Conservation (phyloP, 2,797 vertebrate genomes). For the Scyliorhinus canicula region DNA sequence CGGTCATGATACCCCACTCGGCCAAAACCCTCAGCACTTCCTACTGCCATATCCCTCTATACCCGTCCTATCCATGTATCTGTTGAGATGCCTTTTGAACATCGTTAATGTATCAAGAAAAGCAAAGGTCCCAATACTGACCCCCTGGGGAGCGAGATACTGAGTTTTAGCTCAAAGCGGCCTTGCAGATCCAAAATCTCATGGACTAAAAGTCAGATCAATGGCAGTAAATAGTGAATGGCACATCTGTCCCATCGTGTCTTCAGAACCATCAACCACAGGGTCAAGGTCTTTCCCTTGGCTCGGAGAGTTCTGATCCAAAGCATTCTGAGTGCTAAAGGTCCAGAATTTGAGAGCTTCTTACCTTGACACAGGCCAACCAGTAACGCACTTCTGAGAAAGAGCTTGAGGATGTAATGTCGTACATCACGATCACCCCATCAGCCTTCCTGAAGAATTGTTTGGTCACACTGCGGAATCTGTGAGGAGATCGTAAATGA, state of each 20-base stretch:
- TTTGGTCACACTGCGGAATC: slow-evolving; percentile 82
- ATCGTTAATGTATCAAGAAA: too few species aligned
- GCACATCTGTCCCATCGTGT: too few species aligned
- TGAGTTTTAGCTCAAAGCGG: too few species aligned
- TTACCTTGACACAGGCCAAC: slow-evolving; percentile 77
- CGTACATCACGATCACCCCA: slow-evolving; percentile 87
- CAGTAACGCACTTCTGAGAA: slow-evolving; percentile 76
- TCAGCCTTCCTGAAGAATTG: slow-evolving; percentile 83
- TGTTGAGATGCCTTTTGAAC: too few species aligned
- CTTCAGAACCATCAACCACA: background rate
- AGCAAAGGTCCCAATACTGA: too few species aligned
- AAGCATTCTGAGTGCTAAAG: background rate
- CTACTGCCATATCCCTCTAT: too few species aligned
- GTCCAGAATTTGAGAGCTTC: background rate
- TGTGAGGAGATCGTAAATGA: slow-evolving; percentile 47
- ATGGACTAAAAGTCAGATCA: background rate
- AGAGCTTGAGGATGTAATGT: slow-evolving; percentile 68
- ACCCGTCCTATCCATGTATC: too few species aligned
- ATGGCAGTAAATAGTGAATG: background rate
- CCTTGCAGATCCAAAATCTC: background rate
- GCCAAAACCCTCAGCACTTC: too few species aligned
- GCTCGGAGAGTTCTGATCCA: background rate
- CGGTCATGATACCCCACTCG: too few species aligned
- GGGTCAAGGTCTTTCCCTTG: background rate
- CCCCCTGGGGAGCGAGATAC: too few species aligned